Base-by-base conservation (phyloP, 2,888 invertebrate genomes). In the Boloria selene region DNA sequence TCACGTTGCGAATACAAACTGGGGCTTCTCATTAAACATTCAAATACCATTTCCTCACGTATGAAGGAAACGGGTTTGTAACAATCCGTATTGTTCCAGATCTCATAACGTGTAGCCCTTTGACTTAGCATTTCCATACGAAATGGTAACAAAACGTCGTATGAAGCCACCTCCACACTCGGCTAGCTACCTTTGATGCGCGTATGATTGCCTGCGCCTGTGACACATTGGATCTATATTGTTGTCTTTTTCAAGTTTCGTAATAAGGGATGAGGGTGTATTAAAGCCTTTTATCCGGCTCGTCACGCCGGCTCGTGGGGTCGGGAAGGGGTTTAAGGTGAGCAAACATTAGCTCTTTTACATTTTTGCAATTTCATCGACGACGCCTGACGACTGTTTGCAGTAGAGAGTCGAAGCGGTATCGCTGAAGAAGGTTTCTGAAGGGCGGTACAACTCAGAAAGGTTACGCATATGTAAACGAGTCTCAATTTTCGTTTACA, bases 191-290 rank as follows among this genome's bases (percentile, higher is more conserved):
- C 90, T 90, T 90, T 91, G 91, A 90, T 88, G 90, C 90, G 88
- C 90, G 88, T 91, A 90, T 92, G 91, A 91, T 91, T 88, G 92
- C 91, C 86, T 86, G 87, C 86, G 87, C 90, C 88, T 90, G 90
- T 91, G 91, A 92, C 92, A 92, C 92, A 90, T 90, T 90, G 86
- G 86, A 88, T 90, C 90, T 90, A 90, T 91, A 92, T 90, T 91
- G 92, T 92, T 92, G 92, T 91, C 92, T 92, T 92, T 92, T 92
- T 92, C 92, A 92, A 92, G 91, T 92, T 91, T 90, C 88, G 91
- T 92, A 92, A 92, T 92, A 92, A 92, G 92, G 90, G 90, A 90
- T 91, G 91, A 91, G 92, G 91, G 91, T 92, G 91, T 92, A 92
- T 92, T 92, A 92, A 92, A 92, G 92, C 91, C 91, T 91, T 92